These are phyloP conservation scores for western clawed frog (Xenopus tropicalis) DNA, from an alignment of 2,113 vertebrate species.

Conservation along the genomic window UCB_Xtro_10.0 CM004446.2:127064501-127065000, in stretches of 20 bases:
- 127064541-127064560: too few relatives aligned
- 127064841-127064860: too few relatives aligned
- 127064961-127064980: background rate
- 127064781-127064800: constrained; percentile 95
- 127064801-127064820: constrained; percentile 80
- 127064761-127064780: constrained; percentile 92
- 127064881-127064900: background rate
- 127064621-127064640: too few relatives aligned
- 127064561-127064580: too few relatives aligned
- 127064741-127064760: constrained; percentile 95
- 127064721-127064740: constrained; percentile 97
- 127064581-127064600: too few relatives aligned
- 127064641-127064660: constrained; percentile 55
- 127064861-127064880: too few relatives aligned
- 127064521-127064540: too few relatives aligned
- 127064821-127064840: too few relatives aligned
- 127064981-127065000: background rate
- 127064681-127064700: constrained; percentile 92
- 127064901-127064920: too few relatives aligned
- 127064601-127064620: too few relatives aligned
- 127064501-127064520: too few relatives aligned
- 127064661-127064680: constrained; percentile 91
- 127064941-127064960: background rate
- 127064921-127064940: background rate
- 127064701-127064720: constrained; percentile 91